Percentiles rank a stretch among this genome's conserved stretches.
Conservation (phyloP, 2,797 vertebrate genomes). For the Syngnathus acus region DNA sequence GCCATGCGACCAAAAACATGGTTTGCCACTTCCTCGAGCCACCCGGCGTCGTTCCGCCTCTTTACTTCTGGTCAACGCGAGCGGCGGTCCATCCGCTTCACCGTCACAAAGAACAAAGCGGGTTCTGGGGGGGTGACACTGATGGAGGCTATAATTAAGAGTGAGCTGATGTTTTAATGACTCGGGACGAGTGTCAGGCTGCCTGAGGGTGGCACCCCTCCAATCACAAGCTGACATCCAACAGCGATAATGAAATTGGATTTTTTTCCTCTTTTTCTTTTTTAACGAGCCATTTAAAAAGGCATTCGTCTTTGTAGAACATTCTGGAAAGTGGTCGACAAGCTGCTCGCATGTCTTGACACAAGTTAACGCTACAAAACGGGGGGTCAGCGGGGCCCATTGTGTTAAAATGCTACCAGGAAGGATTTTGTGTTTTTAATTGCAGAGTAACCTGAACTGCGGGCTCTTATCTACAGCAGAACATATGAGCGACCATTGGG, state of each 20-base stretch:
- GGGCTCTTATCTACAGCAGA: slow-evolving; percentile 54
- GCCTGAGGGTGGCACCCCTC: slow-evolving; percentile 32
- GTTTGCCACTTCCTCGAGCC: slow-evolving; percentile 52
- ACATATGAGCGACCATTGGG: slow-evolving; percentile 67
- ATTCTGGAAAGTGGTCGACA: background rate
- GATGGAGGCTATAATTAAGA: slow-evolving; percentile 62
- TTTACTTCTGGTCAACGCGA: slow-evolving; percentile 44
- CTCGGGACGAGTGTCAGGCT: slow-evolving; percentile 46
- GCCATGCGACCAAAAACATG: slow-evolving; percentile 48
- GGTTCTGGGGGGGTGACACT: slow-evolving; percentile 33
- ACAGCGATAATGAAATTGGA: slow-evolving; percentile 11
- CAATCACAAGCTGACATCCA: background rate
- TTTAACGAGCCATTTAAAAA: background rate
- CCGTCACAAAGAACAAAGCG: slow-evolving; percentile 47
- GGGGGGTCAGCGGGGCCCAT: background rate
- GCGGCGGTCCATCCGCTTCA: slow-evolving; percentile 32
- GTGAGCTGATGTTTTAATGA: slow-evolving; percentile 62
- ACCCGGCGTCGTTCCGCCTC: slow-evolving; percentile 38
- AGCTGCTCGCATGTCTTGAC: background rate
- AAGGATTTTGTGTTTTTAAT: slow-evolving; percentile 55
- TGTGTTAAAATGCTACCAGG: slow-evolving; percentile 43
- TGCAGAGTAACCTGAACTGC: slow-evolving; percentile 61
- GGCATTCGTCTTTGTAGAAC: background rate
- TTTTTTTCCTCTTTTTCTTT: background rate
- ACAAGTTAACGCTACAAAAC: background rate